Base-by-base conservation (phyloP, 2,888 invertebrate genomes). In the Thalpophila matura region DNA sequence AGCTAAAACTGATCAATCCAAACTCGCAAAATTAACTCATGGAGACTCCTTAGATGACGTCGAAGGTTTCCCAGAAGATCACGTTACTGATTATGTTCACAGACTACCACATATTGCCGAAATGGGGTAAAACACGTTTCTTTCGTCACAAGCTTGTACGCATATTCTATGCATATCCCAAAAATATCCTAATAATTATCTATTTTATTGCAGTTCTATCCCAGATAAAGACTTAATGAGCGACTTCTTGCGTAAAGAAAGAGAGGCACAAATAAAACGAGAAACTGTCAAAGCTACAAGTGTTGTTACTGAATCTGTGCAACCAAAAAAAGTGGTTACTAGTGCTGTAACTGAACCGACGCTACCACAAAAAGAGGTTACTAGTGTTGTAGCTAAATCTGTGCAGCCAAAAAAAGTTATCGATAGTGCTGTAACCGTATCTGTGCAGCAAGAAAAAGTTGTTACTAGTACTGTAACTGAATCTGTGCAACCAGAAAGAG, bases 41-140 rank as follows among this genome's bases (percentile, higher is more conserved):
- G 95, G 95, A 35, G 95, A 95, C 77, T 95, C 95, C 4, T 84
- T 95, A 58, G 95, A 95, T 84, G 95, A 95, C 33, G 95, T 95
- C 1, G 95, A 95, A 90, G 95, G 93, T 29, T 95, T 95, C 43
- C 95, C 95, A 27, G 95, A 95, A 83, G 94, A 94, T 62, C 94
- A 94, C 63, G 92, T 93, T 2, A 86, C 87, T 24, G 95, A 95
- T 73, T 94, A 94, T 59, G 85, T 94, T 16, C 93, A 92, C 72
- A 94, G 89, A 81, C 76, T 95, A 45, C 95, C 95, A 38, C 90
- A 95, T 73, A 95, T 95, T 74, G 89, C 91, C 59, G 95, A 95
- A 90, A 86, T 91, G 22, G 89, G 94, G 95, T 95, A 87, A 81
- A 83, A 16, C 3, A 26, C n/a, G 1, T 14, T n/a, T 26, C 14